Conservation (phyloP, 2,113 vertebrate genomes). For the Brachypodius melanocephalos region DNA sequence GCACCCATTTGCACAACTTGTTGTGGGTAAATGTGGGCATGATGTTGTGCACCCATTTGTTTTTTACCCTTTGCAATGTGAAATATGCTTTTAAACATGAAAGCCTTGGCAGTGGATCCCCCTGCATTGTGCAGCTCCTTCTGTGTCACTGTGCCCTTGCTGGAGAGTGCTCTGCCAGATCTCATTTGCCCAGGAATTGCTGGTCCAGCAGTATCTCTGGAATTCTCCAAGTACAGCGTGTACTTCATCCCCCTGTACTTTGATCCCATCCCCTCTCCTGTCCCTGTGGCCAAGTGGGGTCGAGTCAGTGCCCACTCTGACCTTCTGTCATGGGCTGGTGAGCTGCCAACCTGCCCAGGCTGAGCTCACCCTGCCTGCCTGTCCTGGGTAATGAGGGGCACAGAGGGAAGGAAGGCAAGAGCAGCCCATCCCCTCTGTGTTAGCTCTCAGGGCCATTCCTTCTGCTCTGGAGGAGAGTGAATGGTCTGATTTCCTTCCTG, state of each 20-base stretch:
- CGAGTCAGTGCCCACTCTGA: slow-evolving; percentile 28
- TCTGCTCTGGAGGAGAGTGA: background rate
- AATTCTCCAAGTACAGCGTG: slow-evolving; percentile 39
- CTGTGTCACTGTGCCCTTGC: slow-evolving; percentile 61
- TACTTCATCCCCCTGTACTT: slow-evolving; percentile 39
- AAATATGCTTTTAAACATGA: slow-evolving; percentile 51
- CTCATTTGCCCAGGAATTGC: slow-evolving; percentile 49
- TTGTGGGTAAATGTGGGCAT: background rate
- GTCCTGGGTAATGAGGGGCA: background rate
- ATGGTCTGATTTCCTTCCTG: background rate
- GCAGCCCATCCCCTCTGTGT: background rate
- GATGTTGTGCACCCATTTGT: background rate
- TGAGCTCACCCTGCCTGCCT: background rate
- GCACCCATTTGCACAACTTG: background rate
- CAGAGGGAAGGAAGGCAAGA: background rate
- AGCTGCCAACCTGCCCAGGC: background rate
- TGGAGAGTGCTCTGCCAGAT: slow-evolving; percentile 32
- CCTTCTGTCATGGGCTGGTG: slow-evolving; percentile 33
- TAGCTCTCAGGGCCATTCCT: background rate
- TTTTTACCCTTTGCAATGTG: background rate
- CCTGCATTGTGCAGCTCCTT: slow-evolving; percentile 51
- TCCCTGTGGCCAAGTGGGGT: background rate
- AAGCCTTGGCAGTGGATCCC: slow-evolving; percentile 48
- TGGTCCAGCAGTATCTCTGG: slow-evolving; percentile 54
- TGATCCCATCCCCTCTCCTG: background rate